Conservation (phyloP, 2,113 vertebrate genomes). For the Esox niger region DNA sequence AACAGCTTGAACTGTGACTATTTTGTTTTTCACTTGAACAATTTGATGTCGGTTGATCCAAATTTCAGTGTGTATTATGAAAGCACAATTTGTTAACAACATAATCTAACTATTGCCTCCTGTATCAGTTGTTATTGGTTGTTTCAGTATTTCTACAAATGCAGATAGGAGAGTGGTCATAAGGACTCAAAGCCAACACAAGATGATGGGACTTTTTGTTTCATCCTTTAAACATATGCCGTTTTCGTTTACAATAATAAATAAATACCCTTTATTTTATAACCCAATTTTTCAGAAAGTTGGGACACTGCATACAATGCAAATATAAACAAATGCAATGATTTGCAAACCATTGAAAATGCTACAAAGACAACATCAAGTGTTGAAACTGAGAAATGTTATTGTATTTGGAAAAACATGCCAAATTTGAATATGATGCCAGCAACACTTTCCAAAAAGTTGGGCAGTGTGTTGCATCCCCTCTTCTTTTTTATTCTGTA, state of each 20-base stretch:
- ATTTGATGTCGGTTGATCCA: conserved; percentile 62
- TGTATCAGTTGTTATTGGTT: conserved; percentile 44
- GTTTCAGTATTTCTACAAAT: conserved; percentile 31
- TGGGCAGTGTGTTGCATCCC: too few species aligned
- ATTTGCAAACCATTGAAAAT: too few species aligned
- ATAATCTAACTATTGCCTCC: conserved; percentile 31
- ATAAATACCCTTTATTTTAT: too few species aligned
- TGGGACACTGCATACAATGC: too few species aligned
- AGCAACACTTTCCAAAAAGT: too few species aligned
- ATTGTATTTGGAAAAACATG: too few species aligned
- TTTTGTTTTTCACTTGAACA: conserved; percentile 58
- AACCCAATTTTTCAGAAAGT: too few species aligned
- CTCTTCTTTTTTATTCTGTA: too few species aligned
- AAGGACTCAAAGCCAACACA: conserved; percentile 54
- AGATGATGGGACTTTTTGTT: conserved; percentile 21
- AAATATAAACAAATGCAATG: too few species aligned
- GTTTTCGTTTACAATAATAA: conserved; percentile 45
- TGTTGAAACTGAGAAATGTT: too few species aligned
- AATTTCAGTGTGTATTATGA: conserved; percentile 49
- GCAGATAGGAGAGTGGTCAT: conserved; percentile 43
- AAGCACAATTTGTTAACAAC: conserved; percentile 40
- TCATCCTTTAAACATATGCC: conserved; percentile 33
- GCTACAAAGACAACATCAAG: too few species aligned
- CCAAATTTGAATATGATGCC: too few species aligned
- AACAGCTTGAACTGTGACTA: conserved; percentile 48